Percentiles rank a stretch among this genome's conserved stretches.
Conservation (phyloP, 1,140 invertebrate species). For the Phortica variegata region DNA sequence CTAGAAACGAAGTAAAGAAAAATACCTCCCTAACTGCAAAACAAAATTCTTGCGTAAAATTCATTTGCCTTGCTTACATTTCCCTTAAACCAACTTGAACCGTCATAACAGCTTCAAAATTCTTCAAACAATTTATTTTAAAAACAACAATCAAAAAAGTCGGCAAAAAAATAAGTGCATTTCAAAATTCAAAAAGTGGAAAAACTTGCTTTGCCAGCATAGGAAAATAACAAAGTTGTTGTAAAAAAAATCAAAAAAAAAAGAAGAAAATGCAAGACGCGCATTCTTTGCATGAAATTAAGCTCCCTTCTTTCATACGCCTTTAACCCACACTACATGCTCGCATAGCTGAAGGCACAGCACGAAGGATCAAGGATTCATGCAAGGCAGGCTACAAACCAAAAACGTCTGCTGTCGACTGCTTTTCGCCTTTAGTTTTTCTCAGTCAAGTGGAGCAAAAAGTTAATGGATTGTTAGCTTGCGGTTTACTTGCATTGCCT, state of each 20-base stretch:
- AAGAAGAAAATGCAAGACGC: too few relatives aligned
- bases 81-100: background rate
- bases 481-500: slow-evolving; percentile 34
- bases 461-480: slow-evolving; percentile 54
- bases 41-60: too few relatives aligned
- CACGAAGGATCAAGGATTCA: too few relatives aligned
- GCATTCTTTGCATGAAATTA: too few relatives aligned
- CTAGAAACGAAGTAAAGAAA: too few relatives aligned
- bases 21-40: too few relatives aligned
- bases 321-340: too few relatives aligned
- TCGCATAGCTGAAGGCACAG: too few relatives aligned
- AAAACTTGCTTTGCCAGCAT: slow-evolving; percentile 35
- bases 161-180: slow-evolving; percentile 18
- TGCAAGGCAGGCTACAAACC: too few relatives aligned
- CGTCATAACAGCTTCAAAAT: background rate
- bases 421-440: slow-evolving; percentile 22
- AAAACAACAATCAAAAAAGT: slow-evolving; percentile 2
- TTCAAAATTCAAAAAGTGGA: slow-evolving; percentile 33
- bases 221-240: too few relatives aligned
- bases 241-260: slow-evolving; percentile 23
- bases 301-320: too few relatives aligned
- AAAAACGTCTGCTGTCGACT: slow-evolving; percentile 30
- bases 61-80: too few relatives aligned
- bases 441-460: slow-evolving; percentile 44
- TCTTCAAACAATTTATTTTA: background rate